These are phyloP conservation scores for Pteropus rufus DNA, from an alignment of 2,797 vertebrate genomes.

Conservation along the genomic window DNA sequence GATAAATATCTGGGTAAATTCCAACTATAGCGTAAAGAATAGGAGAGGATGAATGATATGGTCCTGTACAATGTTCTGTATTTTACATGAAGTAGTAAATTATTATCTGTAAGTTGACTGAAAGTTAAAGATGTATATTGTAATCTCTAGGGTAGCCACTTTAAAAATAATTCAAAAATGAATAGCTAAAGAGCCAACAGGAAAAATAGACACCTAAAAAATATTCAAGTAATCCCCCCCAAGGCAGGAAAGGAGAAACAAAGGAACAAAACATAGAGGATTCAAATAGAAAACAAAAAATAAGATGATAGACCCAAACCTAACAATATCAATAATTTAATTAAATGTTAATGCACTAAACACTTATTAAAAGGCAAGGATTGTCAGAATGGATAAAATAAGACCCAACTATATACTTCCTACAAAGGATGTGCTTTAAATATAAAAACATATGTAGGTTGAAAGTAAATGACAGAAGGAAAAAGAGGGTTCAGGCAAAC, in stretches of 20 bases:
- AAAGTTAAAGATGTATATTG: neutral
- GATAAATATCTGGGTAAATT: neutral
- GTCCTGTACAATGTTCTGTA: neutral
- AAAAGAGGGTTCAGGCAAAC: neutral
- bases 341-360: neutral
- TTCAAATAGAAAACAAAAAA: neutral
- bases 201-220: conserved; percentile 14
- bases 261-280: neutral
- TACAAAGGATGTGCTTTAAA: neutral
- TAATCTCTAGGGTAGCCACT: neutral
- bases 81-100: conserved; percentile 23
- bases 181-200: neutral
- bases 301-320: neutral
- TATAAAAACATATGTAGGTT: neutral
- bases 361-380: neutral
- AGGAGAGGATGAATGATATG: neutral
- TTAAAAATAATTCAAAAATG: neutral
- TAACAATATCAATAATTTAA: neutral
- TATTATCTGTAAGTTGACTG: neutral
- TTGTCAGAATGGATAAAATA: neutral
- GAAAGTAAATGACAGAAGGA: neutral
- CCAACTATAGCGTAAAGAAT: neutral
- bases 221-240: neutral
- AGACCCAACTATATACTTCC: neutral
- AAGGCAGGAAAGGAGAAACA: neutral